Conservation (phyloP, 2,797 vertebrate genomes). For the Toxotes lorentzi region DNA sequence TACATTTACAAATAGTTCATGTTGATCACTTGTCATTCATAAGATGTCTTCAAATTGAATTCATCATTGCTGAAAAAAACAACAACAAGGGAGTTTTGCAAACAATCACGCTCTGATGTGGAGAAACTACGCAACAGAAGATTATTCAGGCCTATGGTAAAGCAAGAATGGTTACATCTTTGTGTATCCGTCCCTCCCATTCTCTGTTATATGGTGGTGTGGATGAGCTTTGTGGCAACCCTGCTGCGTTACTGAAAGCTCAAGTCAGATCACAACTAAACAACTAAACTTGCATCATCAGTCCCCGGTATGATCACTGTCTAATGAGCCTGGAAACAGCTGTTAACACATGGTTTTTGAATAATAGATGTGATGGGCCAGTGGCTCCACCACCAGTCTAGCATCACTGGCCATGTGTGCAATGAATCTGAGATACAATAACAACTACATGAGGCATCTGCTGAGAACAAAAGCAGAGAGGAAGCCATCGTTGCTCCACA, state of each 20-base stretch:
- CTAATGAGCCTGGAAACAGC: constrained; percentile 67
- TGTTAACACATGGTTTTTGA: constrained; percentile 63
- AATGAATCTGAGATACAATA: constrained; percentile 44
- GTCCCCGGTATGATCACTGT: constrained; percentile 36
- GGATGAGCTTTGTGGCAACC: constrained; percentile 22
- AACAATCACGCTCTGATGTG: constrained; percentile 5
- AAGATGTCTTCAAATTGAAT: constrained; percentile 20
- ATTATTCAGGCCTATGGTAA: constrained; percentile 19
- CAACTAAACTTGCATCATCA: constrained; percentile 42
- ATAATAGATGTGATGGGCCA: constrained; percentile 69
- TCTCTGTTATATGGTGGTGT: background rate
- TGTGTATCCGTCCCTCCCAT: background rate
- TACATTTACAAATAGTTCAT: background rate
- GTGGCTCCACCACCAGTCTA: constrained; percentile 25
- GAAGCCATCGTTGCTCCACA: background rate
- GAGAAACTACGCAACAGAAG: background rate
- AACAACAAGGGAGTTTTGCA: background rate
- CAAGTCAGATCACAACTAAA: constrained; percentile 37
- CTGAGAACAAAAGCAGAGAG: constrained; percentile 25
- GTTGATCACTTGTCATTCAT: background rate
- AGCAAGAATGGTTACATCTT: constrained; percentile 10
- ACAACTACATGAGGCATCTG: constrained; percentile 27
- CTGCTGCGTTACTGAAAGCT: constrained; percentile 22
- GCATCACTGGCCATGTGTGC: constrained; percentile 43
- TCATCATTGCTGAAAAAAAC: background rate